These are phyloP conservation scores for Parnassius orleans DNA, from an alignment of 2,888 invertebrate species.

Conservation along the genomic window DNA sequence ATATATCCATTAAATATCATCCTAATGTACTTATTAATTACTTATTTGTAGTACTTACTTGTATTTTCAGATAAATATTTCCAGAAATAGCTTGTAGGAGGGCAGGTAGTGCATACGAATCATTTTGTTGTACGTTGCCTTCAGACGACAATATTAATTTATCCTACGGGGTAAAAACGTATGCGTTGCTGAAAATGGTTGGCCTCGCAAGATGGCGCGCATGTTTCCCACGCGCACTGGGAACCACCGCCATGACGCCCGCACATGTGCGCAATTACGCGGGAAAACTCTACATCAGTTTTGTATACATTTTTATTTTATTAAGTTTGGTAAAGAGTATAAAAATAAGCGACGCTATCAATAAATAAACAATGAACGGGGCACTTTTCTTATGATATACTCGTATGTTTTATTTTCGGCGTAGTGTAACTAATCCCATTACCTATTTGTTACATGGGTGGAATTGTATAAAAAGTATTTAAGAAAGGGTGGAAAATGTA, in stretches of 20 bases:
- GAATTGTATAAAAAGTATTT: no score
- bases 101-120: constrained; percentile 18
- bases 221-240: constrained; percentile 71
- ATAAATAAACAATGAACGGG: constrained; percentile 11
- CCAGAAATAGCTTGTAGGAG: constrained; percentile 16
- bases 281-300: constrained; percentile 51
- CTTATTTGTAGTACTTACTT: not conserved
- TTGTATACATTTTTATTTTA: constrained; percentile 42
- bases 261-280: constrained; percentile 67
- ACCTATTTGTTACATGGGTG: no score
- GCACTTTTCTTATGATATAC: not conserved
- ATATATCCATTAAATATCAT: no score
- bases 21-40: no score
- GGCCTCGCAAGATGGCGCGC: constrained; percentile 52
- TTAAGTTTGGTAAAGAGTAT: constrained; percentile 18
- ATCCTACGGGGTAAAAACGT: constrained; percentile 52
- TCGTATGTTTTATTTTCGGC: no score
- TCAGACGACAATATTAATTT: constrained; percentile 39
- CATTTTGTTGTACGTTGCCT: constrained; percentile 23
- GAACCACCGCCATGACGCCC: constrained; percentile 47
- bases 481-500: no score
- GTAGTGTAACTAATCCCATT: no score
- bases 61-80: constrained; percentile 2
- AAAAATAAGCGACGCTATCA: constrained; percentile 16
- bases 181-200: constrained; percentile 49